Percentiles rank a stretch among this genome's conserved stretches.
Conservation (phyloP, 2,888 invertebrate species). For the Cryptosula pallasiana region DNA sequence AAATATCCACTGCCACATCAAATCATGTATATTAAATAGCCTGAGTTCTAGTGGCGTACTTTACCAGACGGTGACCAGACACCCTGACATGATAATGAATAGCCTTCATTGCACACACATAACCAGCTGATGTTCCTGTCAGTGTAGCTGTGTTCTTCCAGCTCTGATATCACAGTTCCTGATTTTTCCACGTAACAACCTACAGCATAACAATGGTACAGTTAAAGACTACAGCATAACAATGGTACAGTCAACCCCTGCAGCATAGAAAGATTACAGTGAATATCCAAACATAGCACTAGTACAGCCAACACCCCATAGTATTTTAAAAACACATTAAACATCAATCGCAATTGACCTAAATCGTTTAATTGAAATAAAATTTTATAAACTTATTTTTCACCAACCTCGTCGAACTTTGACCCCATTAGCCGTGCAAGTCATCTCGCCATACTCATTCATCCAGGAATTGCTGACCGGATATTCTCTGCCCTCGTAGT, state of each 20-base stretch:
- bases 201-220: too few species aligned
- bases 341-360: too few species aligned
- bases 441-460: conserved; percentile 18
- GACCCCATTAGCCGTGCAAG: conserved; percentile 12
- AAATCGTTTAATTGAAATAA: too few species aligned
- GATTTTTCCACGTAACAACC: conserved; percentile 12
- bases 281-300: too few species aligned
- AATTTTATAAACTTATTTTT: background rate
- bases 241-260: too few species aligned
- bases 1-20: too few species aligned
- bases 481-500: background rate
- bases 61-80: conserved; percentile 16
- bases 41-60: background rate
- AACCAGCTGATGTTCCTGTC: background rate
- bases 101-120: conserved; percentile 3
- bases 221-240: too few species aligned
- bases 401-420: background rate
- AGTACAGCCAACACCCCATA: too few species aligned
- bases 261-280: too few species aligned
- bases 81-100: conserved; percentile 4
- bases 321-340: too few species aligned
- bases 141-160: background rate
- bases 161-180: background rate
- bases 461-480: background rate
- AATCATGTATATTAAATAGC: too few species aligned